Base-by-base conservation (phyloP, 92 coral and sea anemone species). In the Palythoa heliodiscus region DNA sequence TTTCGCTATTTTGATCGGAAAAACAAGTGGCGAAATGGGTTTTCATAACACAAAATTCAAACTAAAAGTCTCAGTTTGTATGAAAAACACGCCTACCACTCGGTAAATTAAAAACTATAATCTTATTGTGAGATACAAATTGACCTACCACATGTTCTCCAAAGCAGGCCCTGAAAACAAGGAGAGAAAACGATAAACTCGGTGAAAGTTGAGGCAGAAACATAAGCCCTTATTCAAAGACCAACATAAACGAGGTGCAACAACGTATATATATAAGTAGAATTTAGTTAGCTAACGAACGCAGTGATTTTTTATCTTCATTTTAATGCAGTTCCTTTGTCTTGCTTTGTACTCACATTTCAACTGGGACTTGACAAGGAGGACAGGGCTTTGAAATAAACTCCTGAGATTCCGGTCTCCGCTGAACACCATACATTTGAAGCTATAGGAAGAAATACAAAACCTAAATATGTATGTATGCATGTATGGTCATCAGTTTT, bases 71-170 rank as follows among this genome's bases (percentile, higher is more conserved):
- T 43, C 5, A 3, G 50, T 43, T 1, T 43, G 4, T 3, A 43
- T 43, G 50, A 43, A 43, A 29, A 29, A 29, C 0, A 1, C 35
- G 1, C 35, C 35, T 29, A 29, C 35, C 35, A 29, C 35, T 1
- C 35, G 35, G 35, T 29, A 29, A 29, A 29, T 29, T 1, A 29
- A 29, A 29, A 29, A 29, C 1, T 29, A 7, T 7, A 12, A 52
- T 52, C 9, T 52, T 52, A 0, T 7, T 52, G 55, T 15, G 73
- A 23, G 29, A 54, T 35, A 52, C 11, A 17, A n/a, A n/a, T 8
- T 68, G 1, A 38, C 94, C 11, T 88, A 95, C 98, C 95, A 93
- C 97, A 77, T 95, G 98, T 83, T 90, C 88, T 71, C 98, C 98
- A 87, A 93, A 90, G 73, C 98, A 95, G 73, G 88, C 85, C 88